Conservation (phyloP, 1,140 invertebrate genomes). For the Neodiprion lecontei region DNA sequence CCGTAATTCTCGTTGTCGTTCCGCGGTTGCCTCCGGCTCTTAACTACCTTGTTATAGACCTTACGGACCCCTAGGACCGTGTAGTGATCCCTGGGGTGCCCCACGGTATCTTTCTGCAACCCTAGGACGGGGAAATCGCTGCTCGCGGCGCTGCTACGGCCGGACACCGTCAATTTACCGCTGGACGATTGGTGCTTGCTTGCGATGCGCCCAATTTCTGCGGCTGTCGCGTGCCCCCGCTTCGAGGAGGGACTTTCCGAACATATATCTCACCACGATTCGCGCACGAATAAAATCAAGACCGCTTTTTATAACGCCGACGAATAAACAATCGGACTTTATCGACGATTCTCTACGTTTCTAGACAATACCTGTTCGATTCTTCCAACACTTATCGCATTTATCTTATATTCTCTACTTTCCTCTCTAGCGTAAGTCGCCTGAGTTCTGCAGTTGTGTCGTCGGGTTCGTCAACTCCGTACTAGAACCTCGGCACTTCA, state of each 20-base stretch:
- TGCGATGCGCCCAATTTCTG: slow-evolving; percentile 55
- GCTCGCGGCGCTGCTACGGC: slow-evolving; percentile 39
- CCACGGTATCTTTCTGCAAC: neutral
- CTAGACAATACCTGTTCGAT: slow-evolving; percentile 19
- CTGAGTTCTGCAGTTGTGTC: slow-evolving; percentile 6
- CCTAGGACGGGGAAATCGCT: slow-evolving; percentile 30
- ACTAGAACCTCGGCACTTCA: slow-evolving; percentile 32
- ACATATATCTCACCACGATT: slow-evolving; percentile 43
- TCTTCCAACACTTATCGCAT: neutral
- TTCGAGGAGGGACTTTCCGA: slow-evolving; percentile 48
- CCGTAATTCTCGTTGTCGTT: neutral
- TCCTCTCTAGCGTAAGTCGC: neutral
- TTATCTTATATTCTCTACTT: neutral
- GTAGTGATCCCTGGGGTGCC: neutral
- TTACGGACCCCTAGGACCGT: slow-evolving; percentile 24
- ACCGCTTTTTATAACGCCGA: slow-evolving; percentile 21
- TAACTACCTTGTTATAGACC: slow-evolving; percentile 18
- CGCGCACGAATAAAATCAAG: neutral
- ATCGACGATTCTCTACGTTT: slow-evolving; percentile 17
- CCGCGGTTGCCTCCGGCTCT: slow-evolving; percentile 10
- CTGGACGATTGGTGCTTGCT: slow-evolving; percentile 52
- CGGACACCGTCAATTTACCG: slow-evolving; percentile 51
- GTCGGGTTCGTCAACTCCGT: slow-evolving; percentile 28
- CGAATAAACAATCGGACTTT: neutral
- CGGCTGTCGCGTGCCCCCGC: slow-evolving; percentile 47